Percentiles rank a stretch among this genome's conserved stretches.
phyloP scores from a whole-genome alignment of 2,797 vertebrate species.

The Sus cebifrons region DNA sequence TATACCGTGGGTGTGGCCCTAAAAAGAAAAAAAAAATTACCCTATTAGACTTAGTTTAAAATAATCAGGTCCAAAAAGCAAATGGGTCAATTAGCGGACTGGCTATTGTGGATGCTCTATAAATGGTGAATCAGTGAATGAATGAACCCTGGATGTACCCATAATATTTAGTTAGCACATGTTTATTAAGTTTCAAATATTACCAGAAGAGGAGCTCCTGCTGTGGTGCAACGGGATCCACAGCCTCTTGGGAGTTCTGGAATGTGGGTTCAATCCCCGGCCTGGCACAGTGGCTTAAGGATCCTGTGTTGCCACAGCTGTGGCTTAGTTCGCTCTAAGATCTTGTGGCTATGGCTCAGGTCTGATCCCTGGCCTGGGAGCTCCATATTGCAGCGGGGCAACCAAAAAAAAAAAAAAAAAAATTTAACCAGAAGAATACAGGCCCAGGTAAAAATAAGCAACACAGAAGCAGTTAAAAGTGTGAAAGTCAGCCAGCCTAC shows the following conservation, averaged over 20 bases:
- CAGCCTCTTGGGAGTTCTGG: no score
- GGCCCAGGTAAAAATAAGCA: background rate
- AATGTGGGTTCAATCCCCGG: no score
- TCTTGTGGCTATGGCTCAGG: no score
- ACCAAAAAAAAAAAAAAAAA: background rate
- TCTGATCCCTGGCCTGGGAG: no score
- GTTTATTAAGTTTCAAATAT: slow-evolving; percentile 18
- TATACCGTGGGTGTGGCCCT: no score
- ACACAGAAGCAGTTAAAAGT: background rate
- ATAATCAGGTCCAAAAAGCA: background rate
- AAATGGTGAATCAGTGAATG: background rate
- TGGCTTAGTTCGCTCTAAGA: no score
- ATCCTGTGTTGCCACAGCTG: no score
- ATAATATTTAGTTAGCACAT: background rate
- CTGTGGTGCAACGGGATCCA: no score
- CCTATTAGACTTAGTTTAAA: background rate
- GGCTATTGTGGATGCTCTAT: background rate
- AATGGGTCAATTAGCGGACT: background rate
- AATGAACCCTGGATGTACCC: background rate
- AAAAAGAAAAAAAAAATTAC: background rate
- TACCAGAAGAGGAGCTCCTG: background rate
- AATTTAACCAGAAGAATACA: background rate
- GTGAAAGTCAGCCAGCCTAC: background rate
- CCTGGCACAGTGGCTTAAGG: no score
- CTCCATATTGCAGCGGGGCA: no score